Evolutionary conservation across 2,113 vertebrate species (phyloP), one percentile per base, ranked within the genome.

Genomic region (Pelobates fuscus): DNA sequence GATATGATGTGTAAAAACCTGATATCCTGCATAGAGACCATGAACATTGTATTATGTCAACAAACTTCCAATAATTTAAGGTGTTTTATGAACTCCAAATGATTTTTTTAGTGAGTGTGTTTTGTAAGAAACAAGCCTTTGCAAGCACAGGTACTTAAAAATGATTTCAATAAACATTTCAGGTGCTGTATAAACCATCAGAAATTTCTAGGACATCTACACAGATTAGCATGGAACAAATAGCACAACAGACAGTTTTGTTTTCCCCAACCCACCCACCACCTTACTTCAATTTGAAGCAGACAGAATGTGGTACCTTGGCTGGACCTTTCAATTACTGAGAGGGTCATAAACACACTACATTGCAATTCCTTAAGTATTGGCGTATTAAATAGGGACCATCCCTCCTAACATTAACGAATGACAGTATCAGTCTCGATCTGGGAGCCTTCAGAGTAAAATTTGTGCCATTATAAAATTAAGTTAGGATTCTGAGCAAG

Each of bases 251-350:
- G 12, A 49, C 14, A 49, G 18, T 4, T 49, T 17, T 49, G 18
- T n/a, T 49, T 49, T 49, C 18, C 89, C 15, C 44, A n/a, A 4
- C 44, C 44, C 44, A 17, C 44, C 87, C 85, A 86, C 84, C 88
- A 85, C 85, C 82, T 85, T 88, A 89, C 90, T 92, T 92, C 89
- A 91, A 91, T 92, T 91, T 92, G 91, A 91, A 92, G 91, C 86
- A 91, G 88, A 55, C 52, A 8, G 20, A 21, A 55, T 23, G 52
- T 20, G 52, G 52, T 18, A 49, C 44, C 44, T 49, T 14, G 44
- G 44, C 44, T 14, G 44, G 44, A 17, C 44, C 44, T 14, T 49
- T 49, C 2, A 17, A 49, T n/a, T 49, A 1, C 44, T 11, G 44
- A 49, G 17, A 49, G 44, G 44, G 44, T 14, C 44, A 49, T 7